These are phyloP conservation scores for Phyllotreta cruciferae DNA, from an alignment of 2,888 invertebrate species.

Conservation along the genomic window DNA sequence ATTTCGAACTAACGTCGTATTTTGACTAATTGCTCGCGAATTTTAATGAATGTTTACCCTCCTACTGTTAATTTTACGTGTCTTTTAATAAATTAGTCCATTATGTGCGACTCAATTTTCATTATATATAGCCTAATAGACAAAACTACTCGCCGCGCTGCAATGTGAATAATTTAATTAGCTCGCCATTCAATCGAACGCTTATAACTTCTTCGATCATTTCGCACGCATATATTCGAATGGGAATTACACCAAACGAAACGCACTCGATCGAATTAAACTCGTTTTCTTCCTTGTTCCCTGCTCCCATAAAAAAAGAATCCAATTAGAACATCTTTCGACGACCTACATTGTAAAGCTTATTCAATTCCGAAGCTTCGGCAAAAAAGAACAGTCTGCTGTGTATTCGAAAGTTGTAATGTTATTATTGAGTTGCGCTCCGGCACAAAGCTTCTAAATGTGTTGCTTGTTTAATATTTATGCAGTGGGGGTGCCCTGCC, in stretches of 20 bases:
- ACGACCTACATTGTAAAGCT: constrained; percentile 20
- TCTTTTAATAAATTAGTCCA: constrained; percentile 6
- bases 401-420: constrained; percentile 35
- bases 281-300: constrained; percentile 5
- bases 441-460: constrained; percentile 39
- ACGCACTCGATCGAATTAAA: constrained; percentile 7
- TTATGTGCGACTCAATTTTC: neutral
- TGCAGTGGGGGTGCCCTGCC: constrained; percentile 43
- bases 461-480: constrained; percentile 49
- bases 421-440: constrained; percentile 36
- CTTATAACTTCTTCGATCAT: neutral
- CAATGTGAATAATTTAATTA: neutral
- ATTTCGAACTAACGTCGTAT: neutral
- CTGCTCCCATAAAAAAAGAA: neutral
- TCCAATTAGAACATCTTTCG: constrained; percentile 16
- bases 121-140: neutral
- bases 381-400: constrained; percentile 19
- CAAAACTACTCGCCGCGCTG: neutral
- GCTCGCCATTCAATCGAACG: neutral
- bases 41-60: constrained; percentile 6
- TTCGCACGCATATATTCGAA: neutral
- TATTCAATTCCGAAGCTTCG: constrained; percentile 4
- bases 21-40: constrained; percentile 4
- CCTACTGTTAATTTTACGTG: constrained; percentile 4
- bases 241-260: neutral